Evolutionary conservation across 2,113 vertebrate species (phyloP).

Genomic region (Semnopithecus entellus): DNA sequence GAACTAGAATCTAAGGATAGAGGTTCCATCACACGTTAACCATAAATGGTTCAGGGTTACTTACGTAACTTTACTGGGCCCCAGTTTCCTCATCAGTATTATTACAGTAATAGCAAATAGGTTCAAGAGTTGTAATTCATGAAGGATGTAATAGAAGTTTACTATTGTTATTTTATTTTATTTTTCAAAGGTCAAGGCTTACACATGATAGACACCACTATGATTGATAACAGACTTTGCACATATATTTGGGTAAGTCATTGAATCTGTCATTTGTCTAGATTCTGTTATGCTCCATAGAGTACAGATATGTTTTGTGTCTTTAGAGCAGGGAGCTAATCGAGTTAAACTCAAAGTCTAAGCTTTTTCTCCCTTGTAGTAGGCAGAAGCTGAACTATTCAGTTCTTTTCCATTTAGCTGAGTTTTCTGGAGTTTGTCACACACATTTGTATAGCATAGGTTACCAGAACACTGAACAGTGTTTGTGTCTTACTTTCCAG

Average conservation of each 20-base stretch:
- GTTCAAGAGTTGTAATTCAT: not conserved
- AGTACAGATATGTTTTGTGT: not conserved
- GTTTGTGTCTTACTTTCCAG: not conserved
- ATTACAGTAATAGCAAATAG: not conserved
- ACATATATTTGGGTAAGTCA: not conserved
- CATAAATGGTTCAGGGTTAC: not conserved
- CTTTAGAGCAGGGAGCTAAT: not conserved
- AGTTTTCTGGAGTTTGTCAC: not conserved
- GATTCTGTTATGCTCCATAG: not conserved
- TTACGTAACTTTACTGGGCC: not conserved
- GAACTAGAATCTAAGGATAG: not conserved
- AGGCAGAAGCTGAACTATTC: not conserved
- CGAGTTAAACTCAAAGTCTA: not conserved
- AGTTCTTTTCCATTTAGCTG: not conserved
- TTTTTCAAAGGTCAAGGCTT: not conserved
- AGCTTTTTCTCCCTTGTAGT: not conserved
- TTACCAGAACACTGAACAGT: not conserved
- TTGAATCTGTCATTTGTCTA: not conserved
- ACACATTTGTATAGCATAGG: fast-evolving
- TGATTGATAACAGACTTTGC: not conserved
- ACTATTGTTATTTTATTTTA: not conserved
- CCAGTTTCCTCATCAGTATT: not conserved
- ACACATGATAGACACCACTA: not conserved
- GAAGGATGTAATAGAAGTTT: not conserved
- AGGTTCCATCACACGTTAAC: not conserved